Evolutionary conservation across 2,797 vertebrate species (phyloP).

Genomic region (Molossus molossus): DNA sequence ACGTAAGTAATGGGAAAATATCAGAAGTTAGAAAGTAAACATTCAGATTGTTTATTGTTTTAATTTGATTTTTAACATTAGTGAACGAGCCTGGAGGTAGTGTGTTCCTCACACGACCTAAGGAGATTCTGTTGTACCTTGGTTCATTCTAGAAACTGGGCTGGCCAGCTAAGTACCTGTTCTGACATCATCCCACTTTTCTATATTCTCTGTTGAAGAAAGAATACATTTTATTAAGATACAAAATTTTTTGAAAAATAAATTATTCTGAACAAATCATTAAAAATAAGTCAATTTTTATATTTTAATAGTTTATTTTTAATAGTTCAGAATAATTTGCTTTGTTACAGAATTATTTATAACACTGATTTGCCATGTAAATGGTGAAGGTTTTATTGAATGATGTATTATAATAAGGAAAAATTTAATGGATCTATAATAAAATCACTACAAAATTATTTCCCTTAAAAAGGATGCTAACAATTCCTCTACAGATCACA

Average conservation of each 20-base stretch:
- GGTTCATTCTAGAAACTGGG: neutral
- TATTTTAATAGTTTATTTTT: constrained; percentile 26
- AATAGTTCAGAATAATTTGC: constrained; percentile 32
- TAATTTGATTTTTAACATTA: constrained; percentile 52
- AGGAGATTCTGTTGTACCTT: neutral
- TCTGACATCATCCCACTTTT: neutral
- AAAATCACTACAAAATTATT: constrained; percentile 65
- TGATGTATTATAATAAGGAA: constrained; percentile 43
- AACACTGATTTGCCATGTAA: constrained; percentile 46
- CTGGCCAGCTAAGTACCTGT: neutral
- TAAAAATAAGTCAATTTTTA: constrained; percentile 10
- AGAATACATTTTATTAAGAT: constrained; percentile 59
- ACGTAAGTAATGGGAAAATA: constrained; percentile 14
- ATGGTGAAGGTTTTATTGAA: constrained; percentile 19
- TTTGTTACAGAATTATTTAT: constrained; percentile 57
- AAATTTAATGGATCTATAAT: constrained; percentile 18
- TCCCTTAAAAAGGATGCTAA: constrained; percentile 47
- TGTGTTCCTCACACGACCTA: neutral
- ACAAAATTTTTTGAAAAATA: constrained; percentile 42
- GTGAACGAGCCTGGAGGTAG: neutral
- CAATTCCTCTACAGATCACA: constrained; percentile 34
- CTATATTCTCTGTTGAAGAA: constrained; percentile 46
- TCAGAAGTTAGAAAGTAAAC: neutral
- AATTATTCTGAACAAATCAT: constrained; percentile 24
- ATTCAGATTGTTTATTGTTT: constrained; percentile 12